Evolutionary conservation across 1,140 invertebrate species (phyloP), one percentile per base, ranked within the genome.

Genomic region (Sarcophaga peregrina): DNA sequence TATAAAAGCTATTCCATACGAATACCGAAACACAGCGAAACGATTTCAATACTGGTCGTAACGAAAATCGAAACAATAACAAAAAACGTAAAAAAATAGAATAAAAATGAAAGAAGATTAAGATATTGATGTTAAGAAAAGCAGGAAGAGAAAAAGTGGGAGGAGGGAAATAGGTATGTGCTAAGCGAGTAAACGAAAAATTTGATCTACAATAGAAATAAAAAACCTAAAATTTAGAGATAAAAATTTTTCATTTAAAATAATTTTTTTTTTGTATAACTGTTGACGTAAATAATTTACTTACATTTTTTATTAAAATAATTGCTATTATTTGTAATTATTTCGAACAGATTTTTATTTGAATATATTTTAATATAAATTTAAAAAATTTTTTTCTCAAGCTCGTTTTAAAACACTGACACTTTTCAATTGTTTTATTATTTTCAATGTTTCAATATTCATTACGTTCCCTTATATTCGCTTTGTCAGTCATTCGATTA

Each of bases 1-100:
- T 20, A 20, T 20, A 20, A 68, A 68, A 68, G 15, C 17, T 20
- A 68, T 68, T 68, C 62, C 62, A 17, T 68, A 78, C 47, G 17
- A 78, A 78, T 50, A 78, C 37, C 47, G 75, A 52, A 78, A 46
- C 25, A 50, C 20, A 52, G 50, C 75, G 75, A 50, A 50, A n/a
- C 15, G 75, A 78, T 78, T 78, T 78, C 75, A 78, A 78, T 78
- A 78, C 75, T 17, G 75, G 47, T 78, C 75, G 75, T 78, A 78
- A 78, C 48, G 75, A 78, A 78, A 76, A 78, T 68, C n/a, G 20
- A 58, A 68, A 68, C 62, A 68, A 58, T 58, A 58, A 68, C 62
- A 68, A 68, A 37, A 37, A 68, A 25, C n/a, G 13, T 58, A 58
- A 7, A 58, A 58, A 58, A 58, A 58, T 58, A 58, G n/a, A 58